Evolutionary conservation across 2,888 invertebrate species (phyloP), one percentile per base, ranked within the genome.

Genomic region (Rhagium mordax): DNA sequence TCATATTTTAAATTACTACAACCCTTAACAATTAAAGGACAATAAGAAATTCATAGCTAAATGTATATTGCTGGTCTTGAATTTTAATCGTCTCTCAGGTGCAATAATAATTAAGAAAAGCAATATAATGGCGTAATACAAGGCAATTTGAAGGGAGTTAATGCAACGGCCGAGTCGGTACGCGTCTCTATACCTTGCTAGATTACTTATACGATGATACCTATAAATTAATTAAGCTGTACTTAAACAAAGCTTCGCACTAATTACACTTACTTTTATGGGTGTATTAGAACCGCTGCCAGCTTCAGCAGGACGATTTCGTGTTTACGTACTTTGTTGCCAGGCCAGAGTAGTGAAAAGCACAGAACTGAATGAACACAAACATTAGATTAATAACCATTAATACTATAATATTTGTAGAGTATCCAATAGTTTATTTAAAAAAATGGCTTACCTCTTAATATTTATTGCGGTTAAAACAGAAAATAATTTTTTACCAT

Each of bases 241-340:
- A 77, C 79, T 83, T 81, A 82, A 81, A 83, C 80, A 81, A 82
- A 82, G 81, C 81, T 81, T 74, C 75, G 78, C 75, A 78, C 78
- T 81, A 82, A 83, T 83, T 83, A 82, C 79, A 78, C 81, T 82
- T 78, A 82, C 81, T 82, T 81, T 83, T 83, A 82, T 81, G 80
- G 74, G 74, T 78, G 74, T 77, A 77, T 79, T 81, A 70, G 77
- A 74, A 74, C 71, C 77, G 71, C 68, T 60, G 72, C 71, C 72
- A 60, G 70, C 69, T 71, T 67, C 51, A 49, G 62, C 70, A 70
- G 72, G 70, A 64, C 71, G 57, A 71, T 71, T 65, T 53, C 4
- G 53, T 33, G 65, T 51, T 65, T 65, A 33, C 55, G 53, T 33
- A 33, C 70, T 67, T 66, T 73, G 73, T 53, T 41, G 49, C 18